Conservation (phyloP, 37 sponge, comb jelly and placozoan species). For the Petrosia ficiformis region DNA sequence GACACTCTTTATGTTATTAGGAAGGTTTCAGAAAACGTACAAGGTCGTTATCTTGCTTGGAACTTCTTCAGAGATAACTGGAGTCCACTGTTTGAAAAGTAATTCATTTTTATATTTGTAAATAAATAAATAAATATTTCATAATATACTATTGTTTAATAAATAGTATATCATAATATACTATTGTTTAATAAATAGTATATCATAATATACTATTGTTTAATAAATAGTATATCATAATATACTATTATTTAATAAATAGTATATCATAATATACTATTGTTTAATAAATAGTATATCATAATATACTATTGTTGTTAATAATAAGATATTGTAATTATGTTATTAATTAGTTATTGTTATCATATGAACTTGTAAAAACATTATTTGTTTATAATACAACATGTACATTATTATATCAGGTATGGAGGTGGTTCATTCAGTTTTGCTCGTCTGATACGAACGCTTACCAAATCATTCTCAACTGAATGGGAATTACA, state of each 20-base stretch:
- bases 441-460: conserved; percentile 16
- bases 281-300: too few species aligned
- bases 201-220: too few species aligned
- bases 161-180: too few species aligned
- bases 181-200: too few species aligned
- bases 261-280: too few species aligned
- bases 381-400: too few species aligned
- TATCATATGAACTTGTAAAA: too few species aligned
- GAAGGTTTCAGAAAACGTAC: conserved; percentile 50
- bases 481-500: not conserved
- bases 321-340: not conserved
- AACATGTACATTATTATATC: too few species aligned
- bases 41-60: conserved; percentile 76
- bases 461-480: conserved; percentile 3
- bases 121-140: not conserved
- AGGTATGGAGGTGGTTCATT: conserved; percentile 11
- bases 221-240: too few species aligned
- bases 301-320: too few species aligned
- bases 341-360: not conserved
- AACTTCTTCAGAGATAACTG: conserved; percentile 73
- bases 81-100: conserved; percentile 43
- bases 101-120: not conserved
- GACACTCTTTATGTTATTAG: conserved; percentile 63
- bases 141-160: too few species aligned
- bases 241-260: too few species aligned